Evolutionary conservation across 2,113 vertebrate genomes (phyloP).

Genomic region (Myanophis thanlyinensis): DNA sequence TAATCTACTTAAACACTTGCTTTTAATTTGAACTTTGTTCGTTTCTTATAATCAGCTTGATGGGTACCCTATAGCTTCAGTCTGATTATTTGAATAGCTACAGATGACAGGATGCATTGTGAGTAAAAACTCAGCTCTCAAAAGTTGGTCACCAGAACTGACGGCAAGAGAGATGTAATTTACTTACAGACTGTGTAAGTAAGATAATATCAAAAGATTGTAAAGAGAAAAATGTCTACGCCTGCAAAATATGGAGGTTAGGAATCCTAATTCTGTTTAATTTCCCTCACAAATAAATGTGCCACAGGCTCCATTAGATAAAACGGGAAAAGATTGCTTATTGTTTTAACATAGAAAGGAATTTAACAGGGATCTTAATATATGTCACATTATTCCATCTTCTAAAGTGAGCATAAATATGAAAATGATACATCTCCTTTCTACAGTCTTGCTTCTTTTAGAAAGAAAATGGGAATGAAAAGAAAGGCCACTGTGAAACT

Average conservation of each 20-base stretch:
- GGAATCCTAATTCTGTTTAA: neutral
- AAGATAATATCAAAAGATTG: neutral
- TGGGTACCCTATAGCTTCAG: constrained; percentile 4
- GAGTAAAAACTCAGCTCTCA: neutral
- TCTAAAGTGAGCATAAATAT: neutral
- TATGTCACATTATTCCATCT: neutral
- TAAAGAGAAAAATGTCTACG: neutral
- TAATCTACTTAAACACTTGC: constrained; percentile 34
- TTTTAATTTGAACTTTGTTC: constrained; percentile 40
- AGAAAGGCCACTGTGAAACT: neutral
- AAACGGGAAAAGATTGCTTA: neutral
- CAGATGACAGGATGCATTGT: neutral
- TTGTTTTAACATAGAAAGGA: neutral
- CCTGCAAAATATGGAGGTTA: neutral
- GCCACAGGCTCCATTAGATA: neutral
- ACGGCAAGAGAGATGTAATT: neutral
- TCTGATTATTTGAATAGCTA: neutral
- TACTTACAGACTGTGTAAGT: neutral
- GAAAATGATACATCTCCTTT: neutral
- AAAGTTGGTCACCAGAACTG: neutral
- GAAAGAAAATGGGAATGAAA: neutral
- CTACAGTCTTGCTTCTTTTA: neutral
- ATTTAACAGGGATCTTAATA: neutral
- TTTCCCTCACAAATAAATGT: neutral
- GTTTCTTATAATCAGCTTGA: constrained; percentile 21